Conservation (phyloP, 2,797 vertebrate genomes). For the Enteromius trimaculatus region DNA sequence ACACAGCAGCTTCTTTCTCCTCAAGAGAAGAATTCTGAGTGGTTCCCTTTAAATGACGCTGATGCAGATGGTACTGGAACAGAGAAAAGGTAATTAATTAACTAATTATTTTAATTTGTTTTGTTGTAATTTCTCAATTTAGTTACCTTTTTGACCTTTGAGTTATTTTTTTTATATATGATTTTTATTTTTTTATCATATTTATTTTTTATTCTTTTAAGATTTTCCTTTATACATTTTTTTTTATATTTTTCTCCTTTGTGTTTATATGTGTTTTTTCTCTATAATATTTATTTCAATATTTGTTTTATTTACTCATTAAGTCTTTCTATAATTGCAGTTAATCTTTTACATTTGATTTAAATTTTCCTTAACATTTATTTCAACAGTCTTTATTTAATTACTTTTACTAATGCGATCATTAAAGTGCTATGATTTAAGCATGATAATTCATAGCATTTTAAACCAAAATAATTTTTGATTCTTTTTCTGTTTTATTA, state of each 20-base stretch:
- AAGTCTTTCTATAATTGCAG: background rate
- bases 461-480: too few relatives aligned
- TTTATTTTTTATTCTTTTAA: background rate
- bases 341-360: background rate
- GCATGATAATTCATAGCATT: background rate
- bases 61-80: slow-evolving; percentile 58
- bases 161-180: background rate
- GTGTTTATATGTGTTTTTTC: background rate
- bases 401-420: background rate
- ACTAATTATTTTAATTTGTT: background rate
- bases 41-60: slow-evolving; percentile 51
- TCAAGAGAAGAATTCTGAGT: slow-evolving; percentile 13
- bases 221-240: background rate
- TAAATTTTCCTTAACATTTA: background rate
- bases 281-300: background rate
- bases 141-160: background rate
- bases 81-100: background rate
- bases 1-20: slow-evolving; percentile 40
- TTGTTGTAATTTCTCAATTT: background rate
- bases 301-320: background rate
- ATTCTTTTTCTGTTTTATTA: background rate
- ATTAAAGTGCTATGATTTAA: background rate
- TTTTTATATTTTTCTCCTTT: background rate
- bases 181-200: background rate
- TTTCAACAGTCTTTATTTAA: background rate